Percentiles rank a stretch among this genome's conserved stretches.
These are phyloP conservation scores for Lophochroa leadbeateri DNA, from an alignment of 2,113 vertebrate species.

Conservation along the genomic window DNA sequence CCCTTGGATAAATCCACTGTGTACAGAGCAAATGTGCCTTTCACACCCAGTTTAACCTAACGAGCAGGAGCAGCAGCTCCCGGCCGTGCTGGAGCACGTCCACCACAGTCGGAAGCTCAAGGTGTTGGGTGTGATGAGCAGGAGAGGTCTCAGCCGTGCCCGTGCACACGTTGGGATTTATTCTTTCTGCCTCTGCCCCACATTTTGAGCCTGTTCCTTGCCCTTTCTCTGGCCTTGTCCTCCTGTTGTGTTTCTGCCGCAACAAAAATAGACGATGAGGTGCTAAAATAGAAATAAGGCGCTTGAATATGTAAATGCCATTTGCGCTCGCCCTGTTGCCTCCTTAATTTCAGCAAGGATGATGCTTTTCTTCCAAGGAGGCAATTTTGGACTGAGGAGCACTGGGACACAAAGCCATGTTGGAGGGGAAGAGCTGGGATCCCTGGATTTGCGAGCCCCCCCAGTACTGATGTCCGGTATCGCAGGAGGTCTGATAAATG, in stretches of 20 bases:
- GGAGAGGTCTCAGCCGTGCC: neutral
- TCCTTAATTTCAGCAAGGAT: neutral
- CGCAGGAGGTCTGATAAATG: neutral
- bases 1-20: neutral
- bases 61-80: neutral
- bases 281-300: constrained; percentile 48
- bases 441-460: neutral
- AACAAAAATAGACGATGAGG: constrained; percentile 16
- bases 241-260: neutral
- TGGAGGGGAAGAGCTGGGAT: neutral
- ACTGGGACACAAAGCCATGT: fast-evolving
- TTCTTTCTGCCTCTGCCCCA: constrained; percentile 1
- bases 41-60: neutral
- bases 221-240: constrained; percentile 38
- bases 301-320: neutral
- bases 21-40: neutral
- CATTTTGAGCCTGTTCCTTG: neutral
- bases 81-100: no score
- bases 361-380: neutral
- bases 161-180: neutral
- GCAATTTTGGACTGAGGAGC: neutral
- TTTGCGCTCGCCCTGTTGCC: neutral
- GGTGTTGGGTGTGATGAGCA: fast-evolving
- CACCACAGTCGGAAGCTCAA: neutral
- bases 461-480: fast-evolving